phyloP scores from a whole-genome alignment of 2,797 vertebrate genomes.

The Tiaroga cobitis region DNA sequence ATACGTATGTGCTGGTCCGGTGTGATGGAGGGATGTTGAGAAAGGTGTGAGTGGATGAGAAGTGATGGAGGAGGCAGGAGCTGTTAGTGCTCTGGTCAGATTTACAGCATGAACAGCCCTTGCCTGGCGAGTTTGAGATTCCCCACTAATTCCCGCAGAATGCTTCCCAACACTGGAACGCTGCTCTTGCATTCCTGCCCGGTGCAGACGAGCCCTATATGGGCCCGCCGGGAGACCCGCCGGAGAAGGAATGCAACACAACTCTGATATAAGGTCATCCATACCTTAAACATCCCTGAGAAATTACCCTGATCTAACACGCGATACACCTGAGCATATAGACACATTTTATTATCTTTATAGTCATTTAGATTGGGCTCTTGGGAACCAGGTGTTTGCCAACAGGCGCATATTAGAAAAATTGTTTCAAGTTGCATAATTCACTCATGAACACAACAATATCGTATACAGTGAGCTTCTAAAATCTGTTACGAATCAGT shows the following conservation, averaged over 20 bases:
- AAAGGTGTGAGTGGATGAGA: constrained; percentile 30
- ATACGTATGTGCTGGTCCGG: not conserved
- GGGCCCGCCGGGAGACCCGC: constrained; percentile 71
- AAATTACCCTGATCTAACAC: constrained; percentile 5
- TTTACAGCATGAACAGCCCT: constrained; percentile 73
- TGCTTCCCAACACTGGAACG: constrained; percentile 73
- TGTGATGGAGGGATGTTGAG: constrained; percentile 17
- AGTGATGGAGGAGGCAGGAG: constrained; percentile 51
- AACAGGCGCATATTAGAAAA: no score
- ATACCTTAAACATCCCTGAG: constrained; percentile 45
- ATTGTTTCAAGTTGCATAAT: not conserved
- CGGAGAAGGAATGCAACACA: constrained; percentile 62
- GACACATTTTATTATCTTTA: not conserved
- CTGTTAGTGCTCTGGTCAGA: constrained; percentile 55
- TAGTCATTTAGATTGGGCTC: not conserved
- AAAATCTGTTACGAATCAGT: not conserved
- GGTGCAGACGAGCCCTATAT: constrained; percentile 80
- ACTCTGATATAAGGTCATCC: constrained; percentile 3
- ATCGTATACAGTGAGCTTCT: not conserved
- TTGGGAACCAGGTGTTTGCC: not conserved
- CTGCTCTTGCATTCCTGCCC: constrained; percentile 76
- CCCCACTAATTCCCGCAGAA: constrained; percentile 75
- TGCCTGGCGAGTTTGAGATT: constrained; percentile 74
- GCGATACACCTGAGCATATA: not conserved
- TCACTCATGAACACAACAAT: not conserved